These are phyloP conservation scores for Thinocorus orbignyianus DNA, from an alignment of 2,113 vertebrate species.

Conservation along the genomic window DNA sequence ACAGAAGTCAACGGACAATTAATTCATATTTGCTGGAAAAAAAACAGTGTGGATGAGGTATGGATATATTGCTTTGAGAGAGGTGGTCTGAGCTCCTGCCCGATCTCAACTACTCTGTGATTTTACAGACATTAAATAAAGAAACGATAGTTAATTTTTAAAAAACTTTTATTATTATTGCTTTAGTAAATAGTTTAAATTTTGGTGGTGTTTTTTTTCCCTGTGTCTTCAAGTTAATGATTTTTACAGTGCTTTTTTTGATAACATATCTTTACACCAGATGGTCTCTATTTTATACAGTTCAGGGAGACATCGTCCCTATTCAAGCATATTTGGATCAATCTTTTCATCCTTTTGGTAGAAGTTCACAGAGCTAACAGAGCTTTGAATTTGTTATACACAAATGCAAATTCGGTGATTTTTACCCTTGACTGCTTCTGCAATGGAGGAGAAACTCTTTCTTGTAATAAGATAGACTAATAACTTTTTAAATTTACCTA, in stretches of 20 bases:
- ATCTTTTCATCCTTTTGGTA: neutral
- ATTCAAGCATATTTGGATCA: neutral
- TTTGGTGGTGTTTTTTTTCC: neutral
- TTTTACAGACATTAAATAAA: neutral
- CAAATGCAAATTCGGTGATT: neutral
- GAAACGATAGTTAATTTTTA: neutral
- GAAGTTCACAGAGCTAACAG: neutral
- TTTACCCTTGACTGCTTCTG: neutral
- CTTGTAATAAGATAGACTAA: neutral
- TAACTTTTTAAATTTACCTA: neutral
- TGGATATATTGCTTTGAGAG: neutral
- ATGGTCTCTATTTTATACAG: neutral
- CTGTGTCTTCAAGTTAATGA: neutral
- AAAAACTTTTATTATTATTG: neutral
- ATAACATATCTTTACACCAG: neutral
- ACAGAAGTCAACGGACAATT: neutral
- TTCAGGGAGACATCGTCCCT: neutral
- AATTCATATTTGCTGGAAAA: neutral
- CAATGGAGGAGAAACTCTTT: neutral
- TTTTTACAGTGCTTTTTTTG: neutral
- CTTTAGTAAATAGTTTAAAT: neutral
- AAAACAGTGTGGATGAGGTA: neutral
- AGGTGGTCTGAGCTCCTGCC: too few relatives aligned
- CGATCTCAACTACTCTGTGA: neutral
- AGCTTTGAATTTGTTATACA: neutral